Percentiles rank a stretch among this genome's conserved stretches.
Conservation (phyloP, 2,888 invertebrate genomes). For the Athalia circularis region DNA sequence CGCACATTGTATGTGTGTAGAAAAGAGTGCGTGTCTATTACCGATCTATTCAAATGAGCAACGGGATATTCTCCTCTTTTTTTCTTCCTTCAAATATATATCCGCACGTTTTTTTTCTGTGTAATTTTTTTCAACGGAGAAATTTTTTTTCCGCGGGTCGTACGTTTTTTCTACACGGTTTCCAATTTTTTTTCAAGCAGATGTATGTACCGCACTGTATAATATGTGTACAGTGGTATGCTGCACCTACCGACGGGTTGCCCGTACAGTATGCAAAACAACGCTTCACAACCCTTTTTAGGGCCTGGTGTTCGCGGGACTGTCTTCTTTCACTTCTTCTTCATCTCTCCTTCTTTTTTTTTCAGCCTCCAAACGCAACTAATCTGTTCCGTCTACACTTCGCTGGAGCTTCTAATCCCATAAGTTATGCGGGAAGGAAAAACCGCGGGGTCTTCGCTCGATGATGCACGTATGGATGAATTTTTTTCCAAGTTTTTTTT, state of each 20-base stretch:
- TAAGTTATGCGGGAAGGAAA: slow-evolving; percentile 43
- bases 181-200: slow-evolving; percentile 48
- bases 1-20: neutral
- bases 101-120: slow-evolving; percentile 30
- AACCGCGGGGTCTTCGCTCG: neutral
- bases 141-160: slow-evolving; percentile 67
- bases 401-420: slow-evolving; percentile 46
- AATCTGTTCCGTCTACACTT: slow-evolving; percentile 43
- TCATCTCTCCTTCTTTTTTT: slow-evolving; percentile 47
- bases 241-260: slow-evolving; percentile 50
- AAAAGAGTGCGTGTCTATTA: slow-evolving; percentile 42
- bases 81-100: slow-evolving; percentile 3
- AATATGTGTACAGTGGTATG: no score
- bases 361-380: slow-evolving; percentile 39
- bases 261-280: slow-evolving; percentile 64
- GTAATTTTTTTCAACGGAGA: slow-evolving; percentile 41
- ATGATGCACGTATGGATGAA: neutral
- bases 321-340: slow-evolving; percentile 54
- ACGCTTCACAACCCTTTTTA: slow-evolving; percentile 65
- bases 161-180: slow-evolving; percentile 66
- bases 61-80: slow-evolving; percentile 44
- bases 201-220: slow-evolving; percentile 21
- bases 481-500: neutral
- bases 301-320: slow-evolving; percentile 47
- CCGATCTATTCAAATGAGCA: slow-evolving; percentile 69